phyloP scores from a whole-genome alignment of 2,797 vertebrate genomes.

The Falco columbarius region DNA sequence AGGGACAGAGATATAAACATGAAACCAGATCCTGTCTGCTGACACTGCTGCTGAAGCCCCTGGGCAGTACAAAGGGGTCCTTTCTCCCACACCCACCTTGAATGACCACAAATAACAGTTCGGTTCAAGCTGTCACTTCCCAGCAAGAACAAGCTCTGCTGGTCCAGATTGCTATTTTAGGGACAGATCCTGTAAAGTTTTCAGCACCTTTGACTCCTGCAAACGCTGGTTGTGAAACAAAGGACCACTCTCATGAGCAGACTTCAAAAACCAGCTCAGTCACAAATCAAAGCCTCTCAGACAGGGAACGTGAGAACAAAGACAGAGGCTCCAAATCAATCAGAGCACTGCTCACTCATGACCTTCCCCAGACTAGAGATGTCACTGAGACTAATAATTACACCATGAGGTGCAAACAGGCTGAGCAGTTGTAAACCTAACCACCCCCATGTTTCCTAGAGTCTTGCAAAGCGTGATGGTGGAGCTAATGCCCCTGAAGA shows the following conservation, averaged over 20 bases:
- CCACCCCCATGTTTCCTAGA: neutral
- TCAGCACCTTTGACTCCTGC: neutral
- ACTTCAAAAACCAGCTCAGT: neutral
- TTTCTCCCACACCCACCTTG: neutral
- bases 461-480: neutral
- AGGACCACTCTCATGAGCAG: neutral
- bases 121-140: fast-evolving
- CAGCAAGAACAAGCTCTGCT: neutral
- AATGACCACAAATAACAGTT: neutral
- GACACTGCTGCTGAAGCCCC: neutral
- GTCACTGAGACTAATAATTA: neutral
- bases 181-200: neutral
- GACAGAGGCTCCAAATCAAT: neutral
- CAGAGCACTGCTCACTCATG: neutral
- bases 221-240: neutral
- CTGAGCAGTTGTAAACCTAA: neutral
- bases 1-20: constrained; percentile 74
- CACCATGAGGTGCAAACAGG: neutral
- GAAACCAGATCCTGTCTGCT: constrained; percentile 75
- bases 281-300: neutral
- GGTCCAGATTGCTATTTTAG: neutral
- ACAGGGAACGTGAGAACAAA: constrained; percentile 8
- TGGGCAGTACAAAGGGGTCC: constrained; percentile 19
- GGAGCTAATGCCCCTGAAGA: neutral
- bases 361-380: neutral